Evolutionary conservation across 2,797 vertebrate species (phyloP).

Genomic region (Sebastes oblongus): DNA sequence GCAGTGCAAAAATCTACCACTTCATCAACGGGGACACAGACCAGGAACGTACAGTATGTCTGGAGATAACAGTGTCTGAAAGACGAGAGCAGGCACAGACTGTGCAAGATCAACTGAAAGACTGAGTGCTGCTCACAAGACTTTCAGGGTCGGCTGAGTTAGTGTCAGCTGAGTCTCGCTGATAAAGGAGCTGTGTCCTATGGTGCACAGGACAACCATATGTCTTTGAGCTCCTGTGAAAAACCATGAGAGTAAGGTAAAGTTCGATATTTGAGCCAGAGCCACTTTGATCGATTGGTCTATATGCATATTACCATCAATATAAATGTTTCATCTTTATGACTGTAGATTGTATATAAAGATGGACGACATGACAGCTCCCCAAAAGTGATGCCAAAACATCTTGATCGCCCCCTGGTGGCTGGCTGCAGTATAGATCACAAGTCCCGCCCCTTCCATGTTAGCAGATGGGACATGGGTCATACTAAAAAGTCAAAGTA

Average conservation of each 20-base stretch:
- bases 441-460: not conserved
- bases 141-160: not conserved
- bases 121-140: conserved; percentile 32
- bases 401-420: too few relatives aligned
- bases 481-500: too few relatives aligned
- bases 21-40: not conserved
- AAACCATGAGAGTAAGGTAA: not conserved
- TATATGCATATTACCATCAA: not conserved
- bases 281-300: not conserved
- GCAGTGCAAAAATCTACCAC: not conserved
- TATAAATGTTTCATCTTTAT: not conserved
- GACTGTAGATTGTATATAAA: too few relatives aligned
- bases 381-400: too few relatives aligned
- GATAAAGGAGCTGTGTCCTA: conserved; percentile 42
- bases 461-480: too few relatives aligned
- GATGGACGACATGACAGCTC: too few relatives aligned
- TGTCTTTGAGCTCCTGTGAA: conserved; percentile 3
- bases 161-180: conserved; percentile 28
- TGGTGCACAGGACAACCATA: not conserved
- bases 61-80: not conserved
- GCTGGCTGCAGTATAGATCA: not conserved
- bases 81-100: not conserved
- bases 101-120: not conserved
- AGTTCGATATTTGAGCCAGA: not conserved
- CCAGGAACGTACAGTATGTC: not conserved